phyloP scores from a whole-genome alignment of 2,888 invertebrate species.

The Arrhopalites spinosus region DNA sequence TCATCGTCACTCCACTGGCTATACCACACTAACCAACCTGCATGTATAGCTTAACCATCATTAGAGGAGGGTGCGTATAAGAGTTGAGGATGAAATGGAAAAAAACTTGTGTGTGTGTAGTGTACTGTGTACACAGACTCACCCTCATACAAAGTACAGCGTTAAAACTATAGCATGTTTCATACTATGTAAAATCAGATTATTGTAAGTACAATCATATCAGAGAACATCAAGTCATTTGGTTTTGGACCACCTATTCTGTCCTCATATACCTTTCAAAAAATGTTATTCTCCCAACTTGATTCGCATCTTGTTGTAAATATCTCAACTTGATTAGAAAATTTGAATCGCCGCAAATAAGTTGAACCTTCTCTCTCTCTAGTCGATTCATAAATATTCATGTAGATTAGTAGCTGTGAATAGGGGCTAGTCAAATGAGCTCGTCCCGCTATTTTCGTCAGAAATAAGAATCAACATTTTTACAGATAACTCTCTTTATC shows the following conservation, averaged over 20 bases:
- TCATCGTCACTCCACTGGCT: conserved; percentile 14
- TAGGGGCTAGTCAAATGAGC: no score
- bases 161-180: background rate
- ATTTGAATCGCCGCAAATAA: no score
- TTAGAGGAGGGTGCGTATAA: background rate
- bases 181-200: conserved; percentile 26
- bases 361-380: no score
- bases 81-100: background rate
- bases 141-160: background rate
- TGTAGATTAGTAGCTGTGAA: background rate
- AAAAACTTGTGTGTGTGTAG: background rate
- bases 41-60: background rate
- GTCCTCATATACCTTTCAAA: background rate
- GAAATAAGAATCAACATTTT: background rate
- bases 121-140: background rate
- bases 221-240: conserved; percentile 20
- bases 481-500: no score
- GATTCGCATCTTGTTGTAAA: no score
- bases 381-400: background rate
- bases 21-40: background rate
- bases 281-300: no score
- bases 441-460: background rate
- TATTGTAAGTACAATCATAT: conserved; percentile 21
- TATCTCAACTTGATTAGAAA: no score
- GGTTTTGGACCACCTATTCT: conserved; percentile 24